Evolutionary conservation across 2,113 vertebrate species (phyloP), one percentile per base, ranked within the genome.

Genomic region (Xiphorhynchus elegans): DNA sequence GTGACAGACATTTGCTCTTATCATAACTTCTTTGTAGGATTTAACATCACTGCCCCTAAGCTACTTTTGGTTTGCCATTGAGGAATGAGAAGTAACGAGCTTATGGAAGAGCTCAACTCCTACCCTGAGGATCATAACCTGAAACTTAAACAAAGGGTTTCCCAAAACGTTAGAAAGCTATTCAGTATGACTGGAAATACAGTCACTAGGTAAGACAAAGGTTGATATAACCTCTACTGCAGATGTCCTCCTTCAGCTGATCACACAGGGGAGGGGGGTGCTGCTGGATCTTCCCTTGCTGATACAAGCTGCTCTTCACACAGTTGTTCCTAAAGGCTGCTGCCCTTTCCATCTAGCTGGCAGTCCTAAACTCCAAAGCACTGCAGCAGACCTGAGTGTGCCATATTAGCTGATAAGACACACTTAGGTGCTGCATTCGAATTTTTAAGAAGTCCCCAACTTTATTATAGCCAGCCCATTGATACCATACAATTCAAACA

Each of bases 191-290:
- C 17, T 23, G 13, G 39, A 18, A 70, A 47, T 26, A 50, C 42
- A 47, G 29, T 26, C 53, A 47, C 7, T 12, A 75, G 15, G 10
- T 40, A 74, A 66, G 17, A 9, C 31, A 56, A 60, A 76, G 21
- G 17, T 11, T 58, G 37, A 33, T 7, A 56, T 2, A 80, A 55
- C 15, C 37, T 59, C 39, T 12, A 10, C 28, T n/a, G 49, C 39
- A 72, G 47, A 60, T 8, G 17, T 3, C 26, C 39, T 56, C 29
- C 58, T 77, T 49, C 68, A 76, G 44, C 20, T 68, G 37, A 42
- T 3, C 1, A 6, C n/a, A 49, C 1, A 8, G 37, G 25, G 15
- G 6, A 13, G 14, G 12, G 6, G 18, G 18, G 7, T 7, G 42
- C 5, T 62, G 70, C 29, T 55, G 47, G 28, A 72, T 11, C 9